Conservation (phyloP, 64 coral and sea anemone genomes). For the Actinia equina region DNA sequence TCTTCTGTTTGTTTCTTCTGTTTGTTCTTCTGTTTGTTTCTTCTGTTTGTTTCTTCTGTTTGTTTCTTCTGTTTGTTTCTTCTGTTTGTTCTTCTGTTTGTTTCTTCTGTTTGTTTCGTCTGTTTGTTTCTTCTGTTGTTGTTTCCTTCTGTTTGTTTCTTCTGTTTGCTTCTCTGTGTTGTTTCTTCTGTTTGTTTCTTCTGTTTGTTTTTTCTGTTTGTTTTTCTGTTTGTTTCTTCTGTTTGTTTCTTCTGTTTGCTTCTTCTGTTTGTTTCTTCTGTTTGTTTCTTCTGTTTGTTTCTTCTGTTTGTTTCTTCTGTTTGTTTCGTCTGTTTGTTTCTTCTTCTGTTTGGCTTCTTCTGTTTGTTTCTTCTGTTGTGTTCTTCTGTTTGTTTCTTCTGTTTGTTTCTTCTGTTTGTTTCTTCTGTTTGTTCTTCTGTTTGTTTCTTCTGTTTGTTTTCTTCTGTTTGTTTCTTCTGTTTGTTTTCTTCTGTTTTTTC, state of each 20-base stretch:
- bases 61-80: background rate
- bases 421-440: background rate
- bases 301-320: background rate
- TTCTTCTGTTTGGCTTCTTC: too few species aligned
- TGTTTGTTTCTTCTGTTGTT: background rate
- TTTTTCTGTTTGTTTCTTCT: background rate
- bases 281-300: background rate
- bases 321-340: background rate
- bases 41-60: background rate
- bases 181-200: background rate
- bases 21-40: background rate
- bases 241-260: background rate
- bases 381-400: background rate
- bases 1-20: background rate
- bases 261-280: too few species aligned
- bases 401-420: background rate
- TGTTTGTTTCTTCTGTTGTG: background rate
- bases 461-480: background rate
- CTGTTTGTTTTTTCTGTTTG: too few species aligned
- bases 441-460: too few species aligned
- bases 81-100: background rate
- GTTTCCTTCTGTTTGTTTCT: background rate
- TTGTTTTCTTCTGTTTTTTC: too few species aligned
- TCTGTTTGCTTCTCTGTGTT: background rate
- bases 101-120: background rate